A percentile compares a stretch with the other conserved stretches of the same genome.
phyloP scores from a whole-genome alignment of 2,888 invertebrate genomes.

The Dilophus febrilis region DNA sequence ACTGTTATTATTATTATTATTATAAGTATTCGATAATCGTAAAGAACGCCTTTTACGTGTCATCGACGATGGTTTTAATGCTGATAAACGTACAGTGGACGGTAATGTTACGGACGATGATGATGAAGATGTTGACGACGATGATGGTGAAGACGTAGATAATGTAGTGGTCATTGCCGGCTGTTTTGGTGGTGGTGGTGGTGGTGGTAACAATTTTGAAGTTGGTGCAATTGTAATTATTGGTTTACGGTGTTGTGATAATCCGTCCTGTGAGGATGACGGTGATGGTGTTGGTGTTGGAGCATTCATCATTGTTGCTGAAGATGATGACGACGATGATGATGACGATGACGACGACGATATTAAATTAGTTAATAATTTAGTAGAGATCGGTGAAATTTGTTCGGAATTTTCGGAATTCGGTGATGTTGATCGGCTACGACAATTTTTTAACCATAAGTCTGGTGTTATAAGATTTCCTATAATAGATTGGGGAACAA shows the following conservation, averaged over 20 bases:
- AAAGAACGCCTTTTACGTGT: background rate
- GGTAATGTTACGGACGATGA: background rate
- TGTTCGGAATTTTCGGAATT: constrained; percentile 37
- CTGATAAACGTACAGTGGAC: background rate
- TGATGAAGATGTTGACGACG: background rate
- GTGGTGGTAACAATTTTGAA: constrained; percentile 40
- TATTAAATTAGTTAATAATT: constrained; percentile 14
- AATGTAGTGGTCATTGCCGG: background rate
- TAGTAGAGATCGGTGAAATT: constrained; percentile 26
- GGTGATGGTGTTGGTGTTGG: constrained; percentile 8
- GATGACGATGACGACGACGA: constrained; percentile 6
- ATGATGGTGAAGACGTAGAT: background rate
- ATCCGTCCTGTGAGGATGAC: constrained; percentile 9
- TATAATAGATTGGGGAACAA: constrained; percentile 15
- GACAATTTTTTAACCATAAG: constrained; percentile 73
- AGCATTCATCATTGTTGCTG: background rate
- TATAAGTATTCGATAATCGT: background rate
- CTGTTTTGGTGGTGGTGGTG: background rate
- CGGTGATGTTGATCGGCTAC: constrained; percentile 43
- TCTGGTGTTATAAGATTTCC: constrained; percentile 70
- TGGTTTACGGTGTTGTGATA: constrained; percentile 26
- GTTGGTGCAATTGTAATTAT: constrained; percentile 48
- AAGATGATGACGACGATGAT: constrained; percentile 1
- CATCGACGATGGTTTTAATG: background rate
- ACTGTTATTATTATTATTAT: constrained; percentile 1